Percentiles rank a stretch among this genome's conserved stretches.
Conservation (phyloP, 2,113 vertebrate species). For the Oncorhynchus tshawytscha region DNA sequence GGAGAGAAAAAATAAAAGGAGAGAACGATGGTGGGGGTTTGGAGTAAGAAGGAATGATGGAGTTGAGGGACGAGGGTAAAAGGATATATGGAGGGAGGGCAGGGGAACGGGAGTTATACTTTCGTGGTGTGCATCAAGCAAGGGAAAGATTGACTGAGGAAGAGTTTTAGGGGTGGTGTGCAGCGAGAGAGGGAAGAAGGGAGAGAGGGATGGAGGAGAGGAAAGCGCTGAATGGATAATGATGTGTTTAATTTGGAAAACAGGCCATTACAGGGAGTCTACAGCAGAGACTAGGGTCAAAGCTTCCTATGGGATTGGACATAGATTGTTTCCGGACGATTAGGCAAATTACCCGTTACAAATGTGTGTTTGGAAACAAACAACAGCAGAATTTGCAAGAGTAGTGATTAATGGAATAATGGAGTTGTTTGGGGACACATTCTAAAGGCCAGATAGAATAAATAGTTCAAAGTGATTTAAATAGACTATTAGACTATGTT, state of each 20-base stretch:
- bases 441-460: constrained; percentile 1
- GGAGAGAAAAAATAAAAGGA: constrained; percentile 1
- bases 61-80: constrained; percentile 27
- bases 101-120: not conserved
- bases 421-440: constrained; percentile 43
- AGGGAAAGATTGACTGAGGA: no score
- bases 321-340: constrained; percentile 48
- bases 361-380: constrained; percentile 58
- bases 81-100: constrained; percentile 3
- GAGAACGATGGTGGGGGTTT: constrained; percentile 1
- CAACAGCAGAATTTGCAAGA: constrained; percentile 31
- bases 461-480: constrained; percentile 37
- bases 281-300: constrained; percentile 36
- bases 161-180: no score
- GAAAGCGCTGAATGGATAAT: constrained; percentile 50
- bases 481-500: constrained; percentile 27
- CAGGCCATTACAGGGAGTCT: constrained; percentile 47
- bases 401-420: constrained; percentile 31
- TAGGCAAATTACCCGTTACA: constrained; percentile 52
- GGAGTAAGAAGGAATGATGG: constrained; percentile 21
- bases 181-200: not conserved
- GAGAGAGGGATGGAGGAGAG: constrained; percentile 1
- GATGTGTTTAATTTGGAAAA: constrained; percentile 51
- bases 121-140: no score
- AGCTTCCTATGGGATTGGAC: constrained; percentile 43